Evolutionary conservation across 2,113 vertebrate species (phyloP), one percentile per base, ranked within the genome.

Genomic region (Eolophus roseicapilla): DNA sequence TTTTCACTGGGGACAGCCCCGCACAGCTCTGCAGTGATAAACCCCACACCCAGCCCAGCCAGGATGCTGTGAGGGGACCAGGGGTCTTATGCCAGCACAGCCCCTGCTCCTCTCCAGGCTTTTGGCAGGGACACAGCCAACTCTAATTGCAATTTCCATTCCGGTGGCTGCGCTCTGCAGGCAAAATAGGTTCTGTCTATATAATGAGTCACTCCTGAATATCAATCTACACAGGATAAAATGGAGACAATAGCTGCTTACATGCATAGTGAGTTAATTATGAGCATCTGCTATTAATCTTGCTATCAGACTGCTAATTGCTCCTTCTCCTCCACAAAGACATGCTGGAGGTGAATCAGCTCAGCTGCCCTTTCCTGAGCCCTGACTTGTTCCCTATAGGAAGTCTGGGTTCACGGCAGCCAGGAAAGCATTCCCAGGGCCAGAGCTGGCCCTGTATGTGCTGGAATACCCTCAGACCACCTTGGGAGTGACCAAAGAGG

Each of bases 241-340:
- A 93, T 79, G 95, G 94, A 96, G 95, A 97, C 96, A 97, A 96
- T 97, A 95, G 97, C 96, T 95, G 95, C 97, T 97, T 97, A 96
- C 97, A 97, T 95, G 95, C 96, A 82, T 24, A 96, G 96, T 93
- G 93, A 97, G 95, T 97, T 96, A 96, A 96, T 97, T 96, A 97
- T 86, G 94, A 97, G 95, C 96, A 95, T 95, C 97, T 97, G 96
- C 93, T 97, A 97, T 97, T 96, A 97, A 97, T 97, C 97, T 96
- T 92, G 94, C 97, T 93, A 95, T 97, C 97, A 94, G 96, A 93
- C 94, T 96, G 90, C 97, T 97, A 97, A 97, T 97, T 95, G 96
- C 93, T 96, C 87, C 93, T 96, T 96, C 96, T 96, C 92, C 91
- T 93, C 84, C 43, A 64, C 67, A 86, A 67, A 96, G 94, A 60